These are phyloP conservation scores for Amphibalanus amphitrite DNA, from an alignment of 1,140 invertebrate genomes.

Conservation along the genomic window DNA sequence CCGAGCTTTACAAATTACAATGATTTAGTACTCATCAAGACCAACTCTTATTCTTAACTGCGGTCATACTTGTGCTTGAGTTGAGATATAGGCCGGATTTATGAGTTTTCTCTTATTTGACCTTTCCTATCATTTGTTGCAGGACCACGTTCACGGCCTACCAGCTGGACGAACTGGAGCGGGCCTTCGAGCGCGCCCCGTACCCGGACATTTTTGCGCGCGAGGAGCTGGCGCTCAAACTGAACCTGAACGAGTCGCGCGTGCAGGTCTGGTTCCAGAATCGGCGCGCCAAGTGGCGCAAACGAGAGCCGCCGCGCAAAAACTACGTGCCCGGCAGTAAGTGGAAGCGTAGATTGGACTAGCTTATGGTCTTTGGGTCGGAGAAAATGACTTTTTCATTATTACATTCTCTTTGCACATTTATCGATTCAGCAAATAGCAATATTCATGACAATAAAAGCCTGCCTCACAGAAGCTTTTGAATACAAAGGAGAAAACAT, in stretches of 20 bases:
- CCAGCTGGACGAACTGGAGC: slow-evolving; percentile 82
- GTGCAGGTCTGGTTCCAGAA: slow-evolving; percentile 59
- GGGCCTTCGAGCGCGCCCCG: slow-evolving; percentile 82
- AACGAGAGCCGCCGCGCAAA: slow-evolving; percentile 89
- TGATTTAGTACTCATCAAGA: neutral
- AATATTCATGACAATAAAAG: no score
- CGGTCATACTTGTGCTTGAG: slow-evolving; percentile 7
- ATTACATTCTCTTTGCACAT: no score
- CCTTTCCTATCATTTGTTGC: no score
- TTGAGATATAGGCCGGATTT: slow-evolving; percentile 2
- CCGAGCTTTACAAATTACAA: neutral
- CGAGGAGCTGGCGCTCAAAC: slow-evolving; percentile 76
- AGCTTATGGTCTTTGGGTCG: no score
- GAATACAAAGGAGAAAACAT: no score
- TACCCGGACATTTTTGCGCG: slow-evolving; percentile 93
- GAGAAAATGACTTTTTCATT: no score
- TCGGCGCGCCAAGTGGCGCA: slow-evolving; percentile 90
- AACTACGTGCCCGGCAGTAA: slow-evolving; percentile 43
- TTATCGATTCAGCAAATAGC: no score
- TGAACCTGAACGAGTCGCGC: slow-evolving; percentile 77
- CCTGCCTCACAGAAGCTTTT: no score
- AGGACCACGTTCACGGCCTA: slow-evolving; percentile 94
- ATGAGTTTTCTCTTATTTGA: no score
- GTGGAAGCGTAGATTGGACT: no score
- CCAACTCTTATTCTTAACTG: slow-evolving; percentile 5